Conservation (phyloP, 23 tunicate genomes). For the Diplosoma virens region DNA sequence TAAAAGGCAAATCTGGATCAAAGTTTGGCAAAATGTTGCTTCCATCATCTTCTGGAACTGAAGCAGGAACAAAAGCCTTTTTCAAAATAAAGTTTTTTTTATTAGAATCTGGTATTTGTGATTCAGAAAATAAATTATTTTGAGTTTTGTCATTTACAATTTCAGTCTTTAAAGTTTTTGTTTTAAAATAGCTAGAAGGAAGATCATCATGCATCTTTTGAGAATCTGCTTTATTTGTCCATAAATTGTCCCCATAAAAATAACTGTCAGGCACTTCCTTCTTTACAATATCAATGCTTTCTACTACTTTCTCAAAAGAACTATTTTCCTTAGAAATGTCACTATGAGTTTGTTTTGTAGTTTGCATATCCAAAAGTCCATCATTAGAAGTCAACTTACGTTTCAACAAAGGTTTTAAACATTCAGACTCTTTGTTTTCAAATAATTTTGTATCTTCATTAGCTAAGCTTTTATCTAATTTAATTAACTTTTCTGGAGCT, state of each 20-base stretch:
- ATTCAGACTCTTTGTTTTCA: background rate
- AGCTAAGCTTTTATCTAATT: background rate
- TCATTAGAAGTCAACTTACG: background rate
- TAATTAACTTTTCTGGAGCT: background rate
- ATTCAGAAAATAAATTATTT: too few relatives aligned
- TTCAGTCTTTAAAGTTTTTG: too few relatives aligned
- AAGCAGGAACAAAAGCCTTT: conserved; percentile 9
- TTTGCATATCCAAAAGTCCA: background rate
- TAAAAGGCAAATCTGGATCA: conserved; percentile 13
- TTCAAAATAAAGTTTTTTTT: background rate
- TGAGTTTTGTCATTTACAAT: too few relatives aligned
- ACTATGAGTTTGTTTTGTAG: background rate
- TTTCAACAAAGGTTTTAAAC: conserved; percentile 19
- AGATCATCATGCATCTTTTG: background rate
- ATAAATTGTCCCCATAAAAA: conserved; percentile 47
- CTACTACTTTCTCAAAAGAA: too few relatives aligned
- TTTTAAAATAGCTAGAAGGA: background rate
- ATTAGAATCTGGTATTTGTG: too few relatives aligned
- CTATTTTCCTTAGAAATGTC: too few relatives aligned
- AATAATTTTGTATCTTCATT: too few relatives aligned
- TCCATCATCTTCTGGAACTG: conserved; percentile 10
- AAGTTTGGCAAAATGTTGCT: background rate
- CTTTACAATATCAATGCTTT: background rate
- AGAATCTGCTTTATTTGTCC: conserved; percentile 8
- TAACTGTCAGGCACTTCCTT: conserved; percentile 25